Conservation (phyloP, 2,888 invertebrate genomes). For the Agonopterix alstromeriana region DNA sequence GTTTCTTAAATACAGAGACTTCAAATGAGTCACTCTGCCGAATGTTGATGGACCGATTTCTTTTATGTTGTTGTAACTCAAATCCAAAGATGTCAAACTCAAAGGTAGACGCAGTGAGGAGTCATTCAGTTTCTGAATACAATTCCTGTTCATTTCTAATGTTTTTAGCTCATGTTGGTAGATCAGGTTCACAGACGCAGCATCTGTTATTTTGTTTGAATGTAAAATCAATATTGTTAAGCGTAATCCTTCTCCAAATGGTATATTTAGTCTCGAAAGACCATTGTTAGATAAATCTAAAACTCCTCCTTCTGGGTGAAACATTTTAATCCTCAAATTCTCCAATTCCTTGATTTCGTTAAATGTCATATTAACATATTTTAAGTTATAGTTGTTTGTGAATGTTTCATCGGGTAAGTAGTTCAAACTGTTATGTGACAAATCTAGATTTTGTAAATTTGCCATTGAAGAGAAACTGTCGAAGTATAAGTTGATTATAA, state of each 20-base stretch:
- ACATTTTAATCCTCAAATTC: slow-evolving; percentile 39
- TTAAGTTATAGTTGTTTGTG: slow-evolving; percentile 37
- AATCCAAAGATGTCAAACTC: slow-evolving; percentile 31
- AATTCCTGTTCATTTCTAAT: slow-evolving; percentile 47
- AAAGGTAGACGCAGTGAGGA: slow-evolving; percentile 41
- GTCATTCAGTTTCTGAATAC: slow-evolving; percentile 34
- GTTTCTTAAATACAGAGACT: slow-evolving; percentile 39
- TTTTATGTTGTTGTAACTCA: slow-evolving; percentile 42
- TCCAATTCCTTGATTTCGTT: slow-evolving; percentile 40
- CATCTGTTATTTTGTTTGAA: slow-evolving; percentile 48
- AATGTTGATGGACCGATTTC: slow-evolving; percentile 49
- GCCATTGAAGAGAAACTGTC: slow-evolving; percentile 48
- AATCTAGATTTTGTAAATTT: slow-evolving; percentile 54
- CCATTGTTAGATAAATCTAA: slow-evolving; percentile 57
- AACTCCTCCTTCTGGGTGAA: slow-evolving; percentile 50
- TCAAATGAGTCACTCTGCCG: slow-evolving; percentile 29
- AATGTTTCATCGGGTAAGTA: slow-evolving; percentile 46
- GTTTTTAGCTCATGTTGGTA: slow-evolving; percentile 35
- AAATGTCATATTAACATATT: slow-evolving; percentile 46
- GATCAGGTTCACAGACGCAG: slow-evolving; percentile 32
- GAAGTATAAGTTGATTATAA: slow-evolving; percentile 35
- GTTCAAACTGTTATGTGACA: slow-evolving; percentile 48
- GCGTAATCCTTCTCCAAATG: slow-evolving; percentile 39
- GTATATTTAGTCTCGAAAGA: slow-evolving; percentile 37
- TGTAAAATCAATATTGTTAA: slow-evolving; percentile 37